Evolutionary conservation across 2,797 vertebrate genomes (phyloP), one percentile per base, ranked within the genome.

Genomic region (Gallinago solitaria): DNA sequence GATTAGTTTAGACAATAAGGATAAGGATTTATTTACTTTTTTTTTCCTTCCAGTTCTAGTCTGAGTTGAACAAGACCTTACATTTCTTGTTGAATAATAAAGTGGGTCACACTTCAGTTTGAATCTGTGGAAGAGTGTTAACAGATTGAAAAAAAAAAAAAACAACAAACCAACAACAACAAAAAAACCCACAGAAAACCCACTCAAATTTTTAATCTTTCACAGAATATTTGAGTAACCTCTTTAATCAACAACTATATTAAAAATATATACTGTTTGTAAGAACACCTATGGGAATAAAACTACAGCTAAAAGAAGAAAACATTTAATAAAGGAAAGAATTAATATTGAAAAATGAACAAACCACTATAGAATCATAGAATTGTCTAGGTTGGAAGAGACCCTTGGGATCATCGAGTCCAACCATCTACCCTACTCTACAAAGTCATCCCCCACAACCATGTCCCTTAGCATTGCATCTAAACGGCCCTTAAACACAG

Each of bases 281-380:
- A 83, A 74, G 45, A 94, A 78, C 7, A 78, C 8, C 3, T 63
- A 5, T 60, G 54, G 47, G 60, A 89, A 75, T 70, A 87, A 87
- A 89, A 61, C 27, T 75, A 39, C 15, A 81, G 14, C 11, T 43
- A 51, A 83, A 77, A 76, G 9, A 4, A 86, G 7, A 86, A 94
- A 90, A 47, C 12, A 17, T 37, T 80, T 77, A 70, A 47, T 51
- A 73, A 69, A 45, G 7, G 24, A 88, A 54, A 59, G 54, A 68
- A 91, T 61, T 78, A 74, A 23, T n/a, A 7, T 80, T 74, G 37
- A 65, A 89, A 91, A 94, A 57, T 30, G 4, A 59, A 74, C 11
- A 67, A 45, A 6, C 5, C 6, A 67, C 28, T 54, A 35, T 35
- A 35, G 35, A 35, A 35, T 35, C 35, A 35, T 35, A 35, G 35